These are phyloP conservation scores for Pemphigus obesinymphae DNA, from an alignment of 1,140 invertebrate genomes.

Conservation along the genomic window DNA sequence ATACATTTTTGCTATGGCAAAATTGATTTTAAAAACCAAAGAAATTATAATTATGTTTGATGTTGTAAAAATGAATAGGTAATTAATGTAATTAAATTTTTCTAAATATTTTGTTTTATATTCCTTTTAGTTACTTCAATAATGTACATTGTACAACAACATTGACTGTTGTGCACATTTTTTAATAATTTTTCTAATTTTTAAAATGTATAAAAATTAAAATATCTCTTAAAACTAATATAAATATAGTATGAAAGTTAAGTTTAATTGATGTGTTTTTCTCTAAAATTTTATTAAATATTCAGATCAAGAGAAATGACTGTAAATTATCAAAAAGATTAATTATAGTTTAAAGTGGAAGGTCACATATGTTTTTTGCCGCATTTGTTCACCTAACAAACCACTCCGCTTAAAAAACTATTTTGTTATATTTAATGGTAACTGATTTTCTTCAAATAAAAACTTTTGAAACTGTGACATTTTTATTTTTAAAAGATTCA, in stretches of 20 bases:
- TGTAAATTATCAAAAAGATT: not conserved
- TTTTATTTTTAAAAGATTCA: too few relatives aligned
- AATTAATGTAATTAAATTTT: not conserved
- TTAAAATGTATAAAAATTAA: not conserved
- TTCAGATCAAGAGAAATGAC: not conserved
- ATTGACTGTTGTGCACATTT: not conserved
- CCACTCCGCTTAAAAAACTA: too few relatives aligned
- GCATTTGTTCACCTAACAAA: too few relatives aligned
- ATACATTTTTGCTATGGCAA: not conserved
- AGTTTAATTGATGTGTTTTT: not conserved
- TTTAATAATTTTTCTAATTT: not conserved
- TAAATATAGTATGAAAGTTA: not conserved
- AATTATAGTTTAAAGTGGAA: too few relatives aligned
- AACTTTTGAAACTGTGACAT: too few relatives aligned
- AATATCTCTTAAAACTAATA: conserved; percentile 4
- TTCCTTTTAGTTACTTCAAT: not conserved
- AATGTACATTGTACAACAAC: not conserved
- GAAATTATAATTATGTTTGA: conserved; percentile 8
- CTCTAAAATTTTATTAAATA: not conserved
- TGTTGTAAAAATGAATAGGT: not conserved
- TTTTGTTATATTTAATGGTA: too few relatives aligned
- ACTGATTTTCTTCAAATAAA: too few relatives aligned
- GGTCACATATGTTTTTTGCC: too few relatives aligned
- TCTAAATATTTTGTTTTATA: not conserved
- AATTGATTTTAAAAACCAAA: conserved; percentile 17